These are phyloP conservation scores for Brachionus plicatilis DNA, from an alignment of 1,140 invertebrate genomes.

Conservation along the genomic window DNA sequence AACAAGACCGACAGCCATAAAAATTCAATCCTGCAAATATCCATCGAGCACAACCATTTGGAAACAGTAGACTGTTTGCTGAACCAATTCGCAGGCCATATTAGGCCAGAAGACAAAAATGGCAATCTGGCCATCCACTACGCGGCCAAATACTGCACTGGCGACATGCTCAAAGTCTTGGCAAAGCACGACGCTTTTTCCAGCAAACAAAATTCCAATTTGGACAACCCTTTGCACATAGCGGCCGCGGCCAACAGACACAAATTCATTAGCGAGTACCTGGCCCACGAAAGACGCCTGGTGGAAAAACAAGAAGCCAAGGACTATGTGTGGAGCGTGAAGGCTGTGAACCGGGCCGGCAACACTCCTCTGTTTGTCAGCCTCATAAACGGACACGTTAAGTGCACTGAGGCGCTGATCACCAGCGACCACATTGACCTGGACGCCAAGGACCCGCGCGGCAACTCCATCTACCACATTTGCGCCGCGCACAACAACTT, in stretches of 20 bases:
- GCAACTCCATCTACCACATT: constrained; percentile 29
- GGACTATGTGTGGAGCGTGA: background rate
- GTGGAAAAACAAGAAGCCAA: constrained; percentile 19
- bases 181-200: constrained; percentile 2
- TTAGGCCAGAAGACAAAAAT: background rate
- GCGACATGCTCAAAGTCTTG: constrained; percentile 9
- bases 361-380: background rate
- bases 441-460: constrained; percentile 20
- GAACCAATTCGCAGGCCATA: background rate
- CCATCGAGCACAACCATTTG: constrained; percentile 31
- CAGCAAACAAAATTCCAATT: constrained; percentile 4
- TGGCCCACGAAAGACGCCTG: background rate
- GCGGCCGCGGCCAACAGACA: background rate
- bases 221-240: constrained; percentile 22
- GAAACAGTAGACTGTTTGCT: background rate
- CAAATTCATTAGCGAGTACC: constrained; percentile 22
- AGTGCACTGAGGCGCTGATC: background rate
- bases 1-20: background rate
- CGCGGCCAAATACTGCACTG: background rate
- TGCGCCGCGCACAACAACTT: constrained; percentile 18
- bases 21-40: background rate
- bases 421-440: background rate
- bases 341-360: background rate
- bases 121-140: constrained; percentile 19
- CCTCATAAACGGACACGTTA: background rate